A percentile compares a stretch with the other conserved stretches of the same genome.
Evolutionary conservation across 92 coral and sea anemone species (phyloP).

Genomic region (Epizoanthus fatuus): DNA sequence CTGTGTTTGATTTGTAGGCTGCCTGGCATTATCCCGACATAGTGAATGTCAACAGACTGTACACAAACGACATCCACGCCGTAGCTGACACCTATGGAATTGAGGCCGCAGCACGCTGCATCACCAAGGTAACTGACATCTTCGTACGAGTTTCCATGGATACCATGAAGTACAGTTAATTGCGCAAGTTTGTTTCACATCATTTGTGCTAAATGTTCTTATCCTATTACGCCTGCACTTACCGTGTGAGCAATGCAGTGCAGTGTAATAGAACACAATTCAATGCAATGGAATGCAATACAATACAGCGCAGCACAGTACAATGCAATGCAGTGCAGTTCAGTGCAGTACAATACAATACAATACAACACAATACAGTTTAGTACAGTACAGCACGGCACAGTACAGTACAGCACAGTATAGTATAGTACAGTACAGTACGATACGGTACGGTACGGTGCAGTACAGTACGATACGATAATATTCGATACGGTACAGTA

Average conservation of each 20-base stretch:
- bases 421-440: too few relatives aligned
- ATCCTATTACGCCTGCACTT: too few relatives aligned
- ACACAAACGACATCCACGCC: constrained; percentile 96
- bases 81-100: constrained; percentile 95
- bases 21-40: constrained; percentile 82
- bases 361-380: not conserved
- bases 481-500: too few relatives aligned
- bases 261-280: too few relatives aligned
- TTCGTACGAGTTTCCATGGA: not conserved
- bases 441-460: too few relatives aligned
- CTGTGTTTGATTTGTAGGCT: constrained; percentile 62
- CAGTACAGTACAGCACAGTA: too few relatives aligned
- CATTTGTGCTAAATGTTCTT: too few relatives aligned
- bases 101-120: constrained; percentile 95
- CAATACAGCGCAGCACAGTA: not conserved
- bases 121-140: constrained; percentile 73
- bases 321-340: not conserved
- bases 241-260: too few relatives aligned
- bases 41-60: constrained; percentile 82
- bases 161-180: not conserved
- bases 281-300: not conserved
- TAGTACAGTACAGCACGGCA: too few relatives aligned
- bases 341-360: not conserved
- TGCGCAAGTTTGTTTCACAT: not conserved
- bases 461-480: too few relatives aligned